Evolutionary conservation across 2,797 vertebrate genomes (phyloP).

Genomic region (Eleutherodactylus coqui): DNA sequence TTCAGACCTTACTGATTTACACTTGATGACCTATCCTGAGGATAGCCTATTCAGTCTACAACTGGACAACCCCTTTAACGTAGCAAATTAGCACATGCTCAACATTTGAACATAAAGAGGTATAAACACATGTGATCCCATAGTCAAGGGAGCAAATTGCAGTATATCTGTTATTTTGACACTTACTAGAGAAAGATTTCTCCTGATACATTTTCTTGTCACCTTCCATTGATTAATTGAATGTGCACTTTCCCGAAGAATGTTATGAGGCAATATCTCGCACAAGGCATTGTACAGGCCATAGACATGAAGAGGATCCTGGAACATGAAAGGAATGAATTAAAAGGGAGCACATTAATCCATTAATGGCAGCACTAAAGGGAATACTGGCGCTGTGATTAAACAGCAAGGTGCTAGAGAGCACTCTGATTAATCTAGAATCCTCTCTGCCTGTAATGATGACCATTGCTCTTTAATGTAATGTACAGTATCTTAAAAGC

Average conservation of each 20-base stretch:
- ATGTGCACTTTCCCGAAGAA: slow-evolving; percentile 24
- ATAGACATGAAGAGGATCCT: slow-evolving; percentile 39
- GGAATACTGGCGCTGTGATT: slow-evolving; percentile 59
- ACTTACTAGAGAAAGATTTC: slow-evolving; percentile 7
- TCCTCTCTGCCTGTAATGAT: slow-evolving; percentile 45
- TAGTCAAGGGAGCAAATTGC: neutral
- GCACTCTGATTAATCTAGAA: slow-evolving; percentile 60
- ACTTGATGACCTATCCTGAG: too few species aligned
- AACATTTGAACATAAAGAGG: neutral
- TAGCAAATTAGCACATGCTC: neutral
- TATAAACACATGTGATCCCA: neutral
- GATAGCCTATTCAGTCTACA: too few species aligned
- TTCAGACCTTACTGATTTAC: too few species aligned
- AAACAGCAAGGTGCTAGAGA: slow-evolving; percentile 60
- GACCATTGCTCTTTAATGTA: slow-evolving; percentile 60
- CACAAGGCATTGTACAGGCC: neutral
- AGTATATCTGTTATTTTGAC: neutral
- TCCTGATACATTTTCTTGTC: neutral
- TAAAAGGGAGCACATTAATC: slow-evolving; percentile 55
- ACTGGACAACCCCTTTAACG: too few species aligned
- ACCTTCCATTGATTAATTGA: slow-evolving; percentile 46
- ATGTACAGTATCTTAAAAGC: slow-evolving; percentile 55
- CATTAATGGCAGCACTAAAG: slow-evolving; percentile 62
- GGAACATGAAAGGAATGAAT: slow-evolving; percentile 60
- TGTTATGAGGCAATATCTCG: slow-evolving; percentile 24